phyloP scores from a whole-genome alignment of 2,888 invertebrate genomes.

The Calameuta filiformis region DNA sequence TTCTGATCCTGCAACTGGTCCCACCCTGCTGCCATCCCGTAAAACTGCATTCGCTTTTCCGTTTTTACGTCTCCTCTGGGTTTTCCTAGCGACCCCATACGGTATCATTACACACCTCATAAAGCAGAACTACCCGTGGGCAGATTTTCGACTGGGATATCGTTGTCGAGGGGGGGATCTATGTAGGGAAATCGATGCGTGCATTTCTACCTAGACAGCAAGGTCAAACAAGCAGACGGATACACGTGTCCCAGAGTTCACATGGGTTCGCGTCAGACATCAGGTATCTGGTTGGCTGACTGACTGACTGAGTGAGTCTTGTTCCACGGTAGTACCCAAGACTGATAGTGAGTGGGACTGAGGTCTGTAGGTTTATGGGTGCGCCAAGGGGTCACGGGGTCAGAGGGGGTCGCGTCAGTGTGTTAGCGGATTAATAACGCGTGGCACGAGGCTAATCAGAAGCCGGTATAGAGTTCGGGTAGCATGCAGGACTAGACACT shows the following conservation, averaged over 20 bases:
- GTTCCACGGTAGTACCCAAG: neutral
- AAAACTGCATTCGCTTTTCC: constrained; percentile 50
- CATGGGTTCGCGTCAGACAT: neutral
- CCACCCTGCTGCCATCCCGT: constrained; percentile 29
- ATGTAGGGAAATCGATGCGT: neutral
- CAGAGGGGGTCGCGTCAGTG: constrained; percentile 19
- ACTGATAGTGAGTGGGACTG: neutral
- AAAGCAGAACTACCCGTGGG: constrained; percentile 46
- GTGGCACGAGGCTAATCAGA: constrained; percentile 58
- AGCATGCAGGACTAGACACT: constrained; percentile 1
- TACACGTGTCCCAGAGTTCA: neutral
- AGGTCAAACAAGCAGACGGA: neutral
- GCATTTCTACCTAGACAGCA: neutral
- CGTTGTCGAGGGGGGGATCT: neutral
- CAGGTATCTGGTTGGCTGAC: neutral
- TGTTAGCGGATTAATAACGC: constrained; percentile 64
- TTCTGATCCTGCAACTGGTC: neutral
- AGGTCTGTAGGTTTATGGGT: neutral
- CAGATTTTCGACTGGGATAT: constrained; percentile 4
- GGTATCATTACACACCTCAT: constrained; percentile 48
- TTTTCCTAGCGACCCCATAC: constrained; percentile 32
- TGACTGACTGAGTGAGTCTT: neutral
- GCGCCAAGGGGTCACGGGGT: neutral
- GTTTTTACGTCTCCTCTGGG: constrained; percentile 65
- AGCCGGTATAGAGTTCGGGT: constrained; percentile 53